Conservation (phyloP, 92 coral and sea anemone genomes). For the Bergia sp. region DNA sequence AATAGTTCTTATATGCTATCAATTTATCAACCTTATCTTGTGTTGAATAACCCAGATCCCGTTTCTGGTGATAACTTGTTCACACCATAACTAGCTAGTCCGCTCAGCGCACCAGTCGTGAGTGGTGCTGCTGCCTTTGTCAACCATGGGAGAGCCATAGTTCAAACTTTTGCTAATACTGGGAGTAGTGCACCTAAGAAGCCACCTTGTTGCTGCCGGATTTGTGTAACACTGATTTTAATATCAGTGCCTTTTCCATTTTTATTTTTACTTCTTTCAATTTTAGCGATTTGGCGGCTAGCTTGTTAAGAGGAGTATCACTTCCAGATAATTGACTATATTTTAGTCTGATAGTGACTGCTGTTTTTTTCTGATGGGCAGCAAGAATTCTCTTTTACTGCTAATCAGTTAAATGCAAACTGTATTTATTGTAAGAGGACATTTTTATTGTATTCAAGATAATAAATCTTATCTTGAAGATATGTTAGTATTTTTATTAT, state of each 20-base stretch:
- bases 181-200: background rate
- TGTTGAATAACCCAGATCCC: background rate
- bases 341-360: too few relatives aligned
- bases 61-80: background rate
- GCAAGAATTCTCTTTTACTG: too few relatives aligned
- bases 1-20: slow-evolving; percentile 9
- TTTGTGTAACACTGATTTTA: background rate
- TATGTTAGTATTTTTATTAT: too few relatives aligned
- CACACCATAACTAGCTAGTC: slow-evolving; percentile 20
- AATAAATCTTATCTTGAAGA: too few relatives aligned
- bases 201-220: background rate
- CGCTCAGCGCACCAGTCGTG: slow-evolving; percentile 13
- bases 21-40: slow-evolving; percentile 38
- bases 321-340: too few relatives aligned
- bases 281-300: background rate
- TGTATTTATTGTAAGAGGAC: too few relatives aligned
- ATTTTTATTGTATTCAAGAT: too few relatives aligned
- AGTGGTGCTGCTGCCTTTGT: slow-evolving; percentile 6
- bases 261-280: background rate
- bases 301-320: background rate
- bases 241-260: background rate
- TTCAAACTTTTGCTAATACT: background rate
- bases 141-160: background rate
- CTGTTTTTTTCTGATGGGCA: too few relatives aligned
- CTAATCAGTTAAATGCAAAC: too few relatives aligned